Conservation (phyloP, 1,140 invertebrate genomes). For the Magallana ariakensis region DNA sequence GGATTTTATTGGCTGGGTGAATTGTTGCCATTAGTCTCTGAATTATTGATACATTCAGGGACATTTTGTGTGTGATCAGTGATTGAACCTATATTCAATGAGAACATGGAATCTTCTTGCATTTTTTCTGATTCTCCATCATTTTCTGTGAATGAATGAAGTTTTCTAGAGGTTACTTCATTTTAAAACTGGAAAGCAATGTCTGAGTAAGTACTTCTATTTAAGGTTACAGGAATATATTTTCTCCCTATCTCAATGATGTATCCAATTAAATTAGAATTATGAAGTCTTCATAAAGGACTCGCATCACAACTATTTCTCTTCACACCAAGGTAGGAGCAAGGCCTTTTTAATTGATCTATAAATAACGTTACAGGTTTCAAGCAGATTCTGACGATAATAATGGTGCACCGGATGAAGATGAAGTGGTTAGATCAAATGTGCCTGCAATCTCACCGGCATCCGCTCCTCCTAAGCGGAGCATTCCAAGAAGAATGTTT, state of each 20-base stretch:
- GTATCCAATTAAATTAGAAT: slow-evolving; percentile 3
- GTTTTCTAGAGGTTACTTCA: neutral
- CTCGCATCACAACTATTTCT: no score
- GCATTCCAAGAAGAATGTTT: neutral
- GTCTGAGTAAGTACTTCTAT: neutral
- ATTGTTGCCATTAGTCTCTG: slow-evolving; percentile 19
- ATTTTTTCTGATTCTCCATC: neutral
- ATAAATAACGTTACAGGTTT: neutral
- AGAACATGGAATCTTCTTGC: neutral
- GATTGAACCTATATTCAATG: neutral
- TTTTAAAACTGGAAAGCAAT: neutral
- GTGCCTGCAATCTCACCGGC: neutral
- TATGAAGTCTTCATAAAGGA: neutral
- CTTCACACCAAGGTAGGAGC: no score
- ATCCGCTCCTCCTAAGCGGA: neutral
- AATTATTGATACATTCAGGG: slow-evolving; percentile 1
- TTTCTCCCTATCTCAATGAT: neutral
- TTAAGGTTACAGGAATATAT: neutral
- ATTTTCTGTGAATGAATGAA: neutral
- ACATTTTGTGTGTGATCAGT: neutral
- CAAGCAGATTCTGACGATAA: neutral
- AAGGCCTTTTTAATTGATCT: neutral
- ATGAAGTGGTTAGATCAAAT: neutral
- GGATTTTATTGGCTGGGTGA: neutral
- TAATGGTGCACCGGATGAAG: neutral